Conservation (phyloP, 1,140 invertebrate genomes). For the Megalonaias nervosa region DNA sequence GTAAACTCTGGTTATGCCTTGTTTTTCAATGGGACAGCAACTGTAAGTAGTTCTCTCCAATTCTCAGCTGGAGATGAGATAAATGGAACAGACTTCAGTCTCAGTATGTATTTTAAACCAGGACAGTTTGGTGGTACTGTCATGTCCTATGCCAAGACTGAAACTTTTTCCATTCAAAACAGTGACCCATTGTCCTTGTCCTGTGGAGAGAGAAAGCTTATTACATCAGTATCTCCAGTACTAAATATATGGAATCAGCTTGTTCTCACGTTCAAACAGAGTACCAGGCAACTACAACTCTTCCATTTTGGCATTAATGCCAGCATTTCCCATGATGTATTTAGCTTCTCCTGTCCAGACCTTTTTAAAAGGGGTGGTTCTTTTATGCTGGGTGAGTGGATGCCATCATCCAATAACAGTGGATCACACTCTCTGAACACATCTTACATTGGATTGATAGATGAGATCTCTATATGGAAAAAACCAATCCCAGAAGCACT, state of each 20-base stretch:
- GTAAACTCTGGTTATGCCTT: constrained; percentile 39
- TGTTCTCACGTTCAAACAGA: constrained; percentile 34
- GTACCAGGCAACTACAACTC: constrained; percentile 18
- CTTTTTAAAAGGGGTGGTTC: constrained; percentile 38
- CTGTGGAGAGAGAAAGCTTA: constrained; percentile 26
- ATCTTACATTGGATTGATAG: constrained; percentile 40
- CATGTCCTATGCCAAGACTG: constrained; percentile 43
- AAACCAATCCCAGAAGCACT: constrained; percentile 35
- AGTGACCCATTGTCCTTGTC: constrained; percentile 30
- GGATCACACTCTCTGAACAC: constrained; percentile 11
- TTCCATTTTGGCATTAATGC: constrained; percentile 39
- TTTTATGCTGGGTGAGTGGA: constrained; percentile 44
- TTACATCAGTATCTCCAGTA: constrained; percentile 19
- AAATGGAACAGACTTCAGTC: constrained; percentile 33
- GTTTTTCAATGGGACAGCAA: constrained; percentile 44
- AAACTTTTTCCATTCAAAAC: constrained; percentile 34
- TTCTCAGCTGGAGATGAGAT: constrained; percentile 11
- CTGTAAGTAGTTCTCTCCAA: constrained; percentile 28
- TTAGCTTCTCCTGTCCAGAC: constrained; percentile 30
- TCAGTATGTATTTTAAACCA: constrained; percentile 44
- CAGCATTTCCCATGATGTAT: constrained; percentile 30
- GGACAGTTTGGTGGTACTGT: constrained; percentile 36
- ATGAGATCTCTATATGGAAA: constrained; percentile 50
- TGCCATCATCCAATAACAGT: constrained; percentile 32
- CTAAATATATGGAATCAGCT: constrained; percentile 49